Evolutionary conservation across 1,140 invertebrate species (phyloP).

Genomic region (Aethina tumida): DNA sequence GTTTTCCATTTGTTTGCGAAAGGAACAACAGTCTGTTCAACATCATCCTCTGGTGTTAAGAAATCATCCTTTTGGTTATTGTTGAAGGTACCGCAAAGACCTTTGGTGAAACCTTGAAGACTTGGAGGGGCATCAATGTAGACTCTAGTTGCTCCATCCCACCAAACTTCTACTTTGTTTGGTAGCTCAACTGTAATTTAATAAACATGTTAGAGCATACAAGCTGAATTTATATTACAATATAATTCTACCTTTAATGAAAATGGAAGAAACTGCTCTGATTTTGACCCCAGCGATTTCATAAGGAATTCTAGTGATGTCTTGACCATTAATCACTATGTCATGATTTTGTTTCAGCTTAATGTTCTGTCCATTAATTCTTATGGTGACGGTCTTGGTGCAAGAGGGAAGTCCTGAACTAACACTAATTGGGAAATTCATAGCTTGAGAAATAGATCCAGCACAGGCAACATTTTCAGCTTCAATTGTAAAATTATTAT

Average conservation of each 20-base stretch:
- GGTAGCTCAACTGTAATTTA: constrained; percentile 53
- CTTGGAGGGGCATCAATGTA: constrained; percentile 70
- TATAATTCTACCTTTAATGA: constrained; percentile 45
- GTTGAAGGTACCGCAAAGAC: constrained; percentile 83
- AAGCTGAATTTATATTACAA: not conserved
- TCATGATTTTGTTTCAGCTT: constrained; percentile 62
- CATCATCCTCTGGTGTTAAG: constrained; percentile 71
- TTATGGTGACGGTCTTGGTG: constrained; percentile 67
- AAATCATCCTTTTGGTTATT: constrained; percentile 83
- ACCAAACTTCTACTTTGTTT: constrained; percentile 71
- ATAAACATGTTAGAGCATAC: constrained; percentile 8
- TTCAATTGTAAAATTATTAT: constrained; percentile 57
- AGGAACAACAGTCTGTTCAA: constrained; percentile 59
- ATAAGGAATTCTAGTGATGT: constrained; percentile 56
- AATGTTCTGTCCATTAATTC: constrained; percentile 39
- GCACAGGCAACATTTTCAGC: constrained; percentile 74
- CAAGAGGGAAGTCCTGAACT: constrained; percentile 58
- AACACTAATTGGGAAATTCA: constrained; percentile 48
- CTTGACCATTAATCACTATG: constrained; percentile 58
- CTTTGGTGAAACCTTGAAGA: constrained; percentile 57
- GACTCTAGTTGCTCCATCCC: constrained; percentile 70
- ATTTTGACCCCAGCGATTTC: constrained; percentile 47
- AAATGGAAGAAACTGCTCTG: constrained; percentile 64
- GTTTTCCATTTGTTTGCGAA: constrained; percentile 89
- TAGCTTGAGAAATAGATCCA: constrained; percentile 62